A percentile compares a stretch with the other conserved stretches of the same genome.
Conservation (phyloP, 2,113 vertebrate genomes). For the Elephas maximus region DNA sequence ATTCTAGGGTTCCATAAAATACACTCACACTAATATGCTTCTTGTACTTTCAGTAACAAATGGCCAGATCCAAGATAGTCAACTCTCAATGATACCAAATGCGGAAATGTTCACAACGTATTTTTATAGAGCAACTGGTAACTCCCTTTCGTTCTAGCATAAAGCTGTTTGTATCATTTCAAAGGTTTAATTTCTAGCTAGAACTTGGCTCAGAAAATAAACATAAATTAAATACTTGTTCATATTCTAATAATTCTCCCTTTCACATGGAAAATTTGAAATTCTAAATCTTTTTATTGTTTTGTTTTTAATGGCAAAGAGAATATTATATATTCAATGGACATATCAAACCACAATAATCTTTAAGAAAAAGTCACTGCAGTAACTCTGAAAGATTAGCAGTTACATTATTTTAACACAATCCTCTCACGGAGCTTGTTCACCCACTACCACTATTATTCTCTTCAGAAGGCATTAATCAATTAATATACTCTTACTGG, state of each 20-base stretch:
- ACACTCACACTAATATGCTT: not conserved
- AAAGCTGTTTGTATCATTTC: conserved; percentile 7
- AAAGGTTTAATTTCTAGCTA: conserved; percentile 51
- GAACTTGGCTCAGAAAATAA: conserved; percentile 66
- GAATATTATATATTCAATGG: conserved; percentile 62
- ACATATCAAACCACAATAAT: conserved; percentile 56
- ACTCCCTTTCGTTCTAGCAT: not conserved
- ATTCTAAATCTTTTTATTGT: conserved; percentile 53
- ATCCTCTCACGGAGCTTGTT: not conserved
- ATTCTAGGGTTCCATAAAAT: conserved; percentile 1
- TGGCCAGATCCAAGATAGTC: not conserved
- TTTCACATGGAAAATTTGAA: conserved; percentile 68
- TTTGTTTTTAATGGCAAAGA: conserved; percentile 5
- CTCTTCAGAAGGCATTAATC: conserved; percentile 28
- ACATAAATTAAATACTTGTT: conserved; percentile 72
- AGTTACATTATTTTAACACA: not conserved
- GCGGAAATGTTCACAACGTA: not conserved
- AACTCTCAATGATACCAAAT: conserved; percentile 15
- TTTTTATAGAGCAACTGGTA: conserved; percentile 7
- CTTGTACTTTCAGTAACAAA: conserved; percentile 55
- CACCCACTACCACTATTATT: not conserved
- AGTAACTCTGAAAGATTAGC: not conserved
- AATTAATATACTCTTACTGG: not conserved
- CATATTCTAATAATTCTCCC: conserved; percentile 78
- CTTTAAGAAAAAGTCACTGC: not conserved